These are phyloP conservation scores for Macaria liturata DNA, from an alignment of 2,888 invertebrate genomes.

Conservation along the genomic window DNA sequence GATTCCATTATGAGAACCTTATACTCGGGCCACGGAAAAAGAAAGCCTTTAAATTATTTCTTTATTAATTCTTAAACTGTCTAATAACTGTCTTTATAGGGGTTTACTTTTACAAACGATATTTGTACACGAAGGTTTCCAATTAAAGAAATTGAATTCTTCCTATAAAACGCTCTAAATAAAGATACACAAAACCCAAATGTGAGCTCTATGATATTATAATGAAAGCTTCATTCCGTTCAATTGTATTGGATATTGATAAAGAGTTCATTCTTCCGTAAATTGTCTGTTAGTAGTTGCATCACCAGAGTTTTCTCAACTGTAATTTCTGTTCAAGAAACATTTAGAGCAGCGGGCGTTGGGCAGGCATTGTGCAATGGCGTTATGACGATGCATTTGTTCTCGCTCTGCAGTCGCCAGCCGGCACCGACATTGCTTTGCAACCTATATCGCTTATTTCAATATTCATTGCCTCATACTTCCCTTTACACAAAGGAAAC, in stretches of 20 bases:
- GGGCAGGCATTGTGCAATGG: conserved; percentile 47
- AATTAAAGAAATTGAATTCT: conserved; percentile 57
- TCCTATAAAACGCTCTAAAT: conserved; percentile 18
- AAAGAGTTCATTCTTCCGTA: conserved; percentile 52
- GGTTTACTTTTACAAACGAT: conserved; percentile 44
- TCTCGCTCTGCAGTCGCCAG: conserved; percentile 38
- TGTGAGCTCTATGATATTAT: conserved; percentile 1
- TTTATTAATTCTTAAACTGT: conserved; percentile 11
- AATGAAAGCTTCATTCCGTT: conserved; percentile 33
- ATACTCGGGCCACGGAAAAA: conserved; percentile 33
- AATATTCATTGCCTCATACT: conserved; percentile 30
- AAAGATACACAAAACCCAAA: too few species aligned
- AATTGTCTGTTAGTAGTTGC: conserved; percentile 55
- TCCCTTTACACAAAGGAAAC: conserved; percentile 24
- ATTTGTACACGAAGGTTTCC: conserved; percentile 50
- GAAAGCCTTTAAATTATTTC: conserved; percentile 37
- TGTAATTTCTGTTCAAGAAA: conserved; percentile 41
- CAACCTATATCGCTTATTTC: conserved; percentile 31
- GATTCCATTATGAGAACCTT: conserved; percentile 33
- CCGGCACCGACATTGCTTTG: conserved; percentile 34
- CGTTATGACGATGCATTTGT: conserved; percentile 45
- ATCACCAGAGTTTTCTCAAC: conserved; percentile 51
- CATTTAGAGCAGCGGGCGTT: conserved; percentile 41
- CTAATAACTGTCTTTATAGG: conserved; percentile 33
- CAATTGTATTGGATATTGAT: conserved; percentile 39